Evolutionary conservation across 2,888 invertebrate genomes (phyloP).

Genomic region (Andrena haemorrhoa): DNA sequence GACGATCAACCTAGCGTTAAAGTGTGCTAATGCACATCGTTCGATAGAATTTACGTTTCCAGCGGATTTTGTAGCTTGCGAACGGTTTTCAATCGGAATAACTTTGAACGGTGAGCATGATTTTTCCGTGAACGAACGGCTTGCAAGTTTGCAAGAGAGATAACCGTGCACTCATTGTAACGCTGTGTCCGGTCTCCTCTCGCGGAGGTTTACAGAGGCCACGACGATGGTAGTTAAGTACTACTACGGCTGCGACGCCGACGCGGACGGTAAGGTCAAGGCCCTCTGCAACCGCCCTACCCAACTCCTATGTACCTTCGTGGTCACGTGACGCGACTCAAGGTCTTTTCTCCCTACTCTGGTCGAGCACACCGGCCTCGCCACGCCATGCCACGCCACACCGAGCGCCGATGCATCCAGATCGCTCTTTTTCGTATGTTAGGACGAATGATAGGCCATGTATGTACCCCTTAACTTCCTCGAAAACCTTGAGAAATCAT

Average conservation of each 20-base stretch:
- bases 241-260: conserved; percentile 67
- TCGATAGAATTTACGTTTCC: too few species aligned
- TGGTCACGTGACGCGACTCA: conserved; percentile 86
- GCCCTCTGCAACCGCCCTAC: conserved; percentile 85
- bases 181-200: conserved; percentile 44
- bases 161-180: conserved; percentile 11
- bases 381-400: conserved; percentile 28
- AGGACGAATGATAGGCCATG: not conserved
- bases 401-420: conserved; percentile 34
- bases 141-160: not conserved
- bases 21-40: too few species aligned
- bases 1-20: too few species aligned
- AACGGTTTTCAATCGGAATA: not conserved
- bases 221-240: conserved; percentile 57
- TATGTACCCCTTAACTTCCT: not conserved
- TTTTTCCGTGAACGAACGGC: not conserved
- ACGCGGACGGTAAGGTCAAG: conserved; percentile 86
- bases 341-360: conserved; percentile 85
- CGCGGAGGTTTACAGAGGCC: conserved; percentile 43
- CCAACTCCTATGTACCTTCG: conserved; percentile 81
- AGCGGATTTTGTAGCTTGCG: not conserved
- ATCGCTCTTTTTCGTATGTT: conserved; percentile 37
- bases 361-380: conserved; percentile 50
- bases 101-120: not conserved
- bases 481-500: not conserved